Base-by-base conservation (phyloP, 2,888 invertebrate genomes). In the Stenodema calcarata region DNA sequence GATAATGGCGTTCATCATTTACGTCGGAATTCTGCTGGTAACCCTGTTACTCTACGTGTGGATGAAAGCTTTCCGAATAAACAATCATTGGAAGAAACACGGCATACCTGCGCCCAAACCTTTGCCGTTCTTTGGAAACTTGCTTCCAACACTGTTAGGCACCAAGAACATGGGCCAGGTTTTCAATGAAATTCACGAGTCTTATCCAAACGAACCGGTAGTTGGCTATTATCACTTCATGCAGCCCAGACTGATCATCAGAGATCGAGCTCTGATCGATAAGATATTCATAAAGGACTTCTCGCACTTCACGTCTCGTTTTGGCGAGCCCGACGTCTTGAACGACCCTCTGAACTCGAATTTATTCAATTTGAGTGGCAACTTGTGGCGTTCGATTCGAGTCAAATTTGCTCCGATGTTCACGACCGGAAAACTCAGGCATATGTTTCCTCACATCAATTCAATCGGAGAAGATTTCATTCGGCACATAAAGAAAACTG, bases 51-150 rank as follows among this genome's bases (percentile, higher is more conserved):
- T 18, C 35, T 73, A 35, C 35, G 0, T 73, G n/a, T 35, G 30
- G 73, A 44, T 12, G 27, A 80, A 54, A 54, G 78, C 78, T 18
- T 23, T 41, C 6, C 69, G 50, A 16, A 62, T 79, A n/a, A 87
- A 87, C 69, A 62, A 62, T 12, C 86, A 86, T 47, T 87, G 86
- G 86, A 54, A 86, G 18, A 82, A 82, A 35, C 54, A 50, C n/a
- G 84, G 84, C 7, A 80, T 88, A 27, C 79, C 73, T 11, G 69
- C 16, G 18, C 27, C 69, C 0, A 84, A 86, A 41, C 88, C 88
- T 7, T 23, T 78, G 11, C 54, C 80, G 27, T 84, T 88, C 28
- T 83, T 88, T 69, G 88, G 88, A 42, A 88, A 88, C 54, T 16
- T 80, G 27, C 84, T 76, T 16, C 62, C 69, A 0, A 81, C 82